Evolutionary conservation across 2,113 vertebrate species (phyloP).

Genomic region (Microtus montanus): DNA sequence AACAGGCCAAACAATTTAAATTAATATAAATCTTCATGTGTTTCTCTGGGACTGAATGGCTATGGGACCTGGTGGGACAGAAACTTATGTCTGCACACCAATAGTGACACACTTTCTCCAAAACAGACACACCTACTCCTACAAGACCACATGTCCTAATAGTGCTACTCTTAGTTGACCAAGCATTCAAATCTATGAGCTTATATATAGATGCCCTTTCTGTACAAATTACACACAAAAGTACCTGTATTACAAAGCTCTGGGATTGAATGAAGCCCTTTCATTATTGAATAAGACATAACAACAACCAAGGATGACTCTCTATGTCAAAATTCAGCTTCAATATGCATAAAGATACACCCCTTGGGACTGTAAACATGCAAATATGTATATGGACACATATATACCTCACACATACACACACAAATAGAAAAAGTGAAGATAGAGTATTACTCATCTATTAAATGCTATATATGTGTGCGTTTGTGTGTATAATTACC

Average conservation of each 20-base stretch:
- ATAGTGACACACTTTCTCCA: background rate
- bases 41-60: too few species aligned
- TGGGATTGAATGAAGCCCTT: background rate
- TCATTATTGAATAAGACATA: background rate
- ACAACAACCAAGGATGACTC: background rate
- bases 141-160: background rate
- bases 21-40: too few species aligned
- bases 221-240: background rate
- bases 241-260: background rate
- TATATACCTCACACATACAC: background rate
- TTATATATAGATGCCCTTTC: background rate
- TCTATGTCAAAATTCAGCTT: background rate
- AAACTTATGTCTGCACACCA: too few species aligned
- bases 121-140: background rate
- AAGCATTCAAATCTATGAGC: background rate
- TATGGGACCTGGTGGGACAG: too few species aligned
- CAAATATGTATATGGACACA: background rate
- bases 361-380: background rate
- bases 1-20: too few species aligned
- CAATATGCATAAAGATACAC: background rate
- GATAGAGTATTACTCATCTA: background rate
- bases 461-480: background rate
- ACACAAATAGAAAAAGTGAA: background rate
- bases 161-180: background rate
- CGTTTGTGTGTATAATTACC: background rate